phyloP scores from a whole-genome alignment of 92 coral and sea anemone genomes.

The Palythoa caribaeorum region DNA sequence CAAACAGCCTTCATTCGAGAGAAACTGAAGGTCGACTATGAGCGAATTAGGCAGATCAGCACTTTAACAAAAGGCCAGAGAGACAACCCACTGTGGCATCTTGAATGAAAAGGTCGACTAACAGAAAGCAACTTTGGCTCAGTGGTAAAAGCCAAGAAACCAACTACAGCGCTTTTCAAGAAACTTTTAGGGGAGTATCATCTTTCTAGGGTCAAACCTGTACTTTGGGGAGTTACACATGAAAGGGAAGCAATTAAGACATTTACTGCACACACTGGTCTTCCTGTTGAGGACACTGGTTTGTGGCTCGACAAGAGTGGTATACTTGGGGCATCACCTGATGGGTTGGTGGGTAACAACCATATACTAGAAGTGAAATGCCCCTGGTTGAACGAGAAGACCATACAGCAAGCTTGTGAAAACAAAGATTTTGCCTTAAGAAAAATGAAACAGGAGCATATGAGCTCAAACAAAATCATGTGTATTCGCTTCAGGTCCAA shows the following conservation, averaged over 20 bases:
- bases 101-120: neutral
- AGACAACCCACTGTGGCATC: conserved; percentile 2
- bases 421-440: neutral
- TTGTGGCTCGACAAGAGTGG: neutral
- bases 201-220: neutral
- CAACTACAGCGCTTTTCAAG: neutral
- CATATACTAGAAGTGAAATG: neutral
- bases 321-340: neutral
- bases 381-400: neutral
- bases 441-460: neutral
- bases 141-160: neutral
- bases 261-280: neutral
- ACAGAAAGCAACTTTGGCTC: neutral
- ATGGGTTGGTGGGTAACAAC: neutral
- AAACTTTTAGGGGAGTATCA: neutral
- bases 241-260: neutral
- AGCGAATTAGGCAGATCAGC: neutral
- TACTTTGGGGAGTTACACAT: neutral
- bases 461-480: neutral
- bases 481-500: neutral
- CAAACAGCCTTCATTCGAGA: neutral
- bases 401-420: no score
- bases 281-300: neutral
- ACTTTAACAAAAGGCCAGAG: conserved; percentile 2
- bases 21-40: neutral